A percentile compares a stretch with the other conserved stretches of the same genome.
These are phyloP conservation scores for Drosophila vallismaia DNA, from an alignment of 2,888 invertebrate genomes.

Conservation along the genomic window DNA sequence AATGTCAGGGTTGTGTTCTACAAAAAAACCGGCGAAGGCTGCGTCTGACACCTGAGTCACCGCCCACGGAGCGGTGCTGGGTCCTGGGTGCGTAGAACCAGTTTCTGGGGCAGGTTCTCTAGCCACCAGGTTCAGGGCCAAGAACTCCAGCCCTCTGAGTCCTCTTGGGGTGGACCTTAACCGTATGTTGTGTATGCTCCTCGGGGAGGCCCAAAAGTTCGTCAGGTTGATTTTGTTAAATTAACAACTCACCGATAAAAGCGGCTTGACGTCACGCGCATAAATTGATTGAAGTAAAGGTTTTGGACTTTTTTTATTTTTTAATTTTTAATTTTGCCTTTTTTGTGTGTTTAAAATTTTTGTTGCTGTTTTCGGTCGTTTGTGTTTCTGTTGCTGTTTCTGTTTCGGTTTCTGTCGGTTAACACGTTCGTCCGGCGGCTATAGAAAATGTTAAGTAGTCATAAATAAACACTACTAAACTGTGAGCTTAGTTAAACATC, in stretches of 20 bases:
- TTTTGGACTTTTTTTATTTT: constrained; percentile 15
- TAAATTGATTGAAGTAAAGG: constrained; percentile 56
- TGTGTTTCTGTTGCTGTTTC: constrained; percentile 21
- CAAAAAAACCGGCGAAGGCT: constrained; percentile 48
- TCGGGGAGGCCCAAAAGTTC: constrained; percentile 34
- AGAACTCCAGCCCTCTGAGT: background rate
- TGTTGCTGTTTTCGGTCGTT: constrained; percentile 11
- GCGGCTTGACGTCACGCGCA: constrained; percentile 70
- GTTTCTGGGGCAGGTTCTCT: constrained; percentile 24
- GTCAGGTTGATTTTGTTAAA: constrained; percentile 62
- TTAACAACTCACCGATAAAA: constrained; percentile 54
- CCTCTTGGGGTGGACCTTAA: constrained; percentile 24
- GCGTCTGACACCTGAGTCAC: constrained; percentile 52
- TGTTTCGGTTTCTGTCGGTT: constrained; percentile 48
- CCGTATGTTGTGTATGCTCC: background rate
- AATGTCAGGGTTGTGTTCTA: constrained; percentile 75
- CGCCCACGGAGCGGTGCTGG: background rate
- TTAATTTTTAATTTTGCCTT: constrained; percentile 1
- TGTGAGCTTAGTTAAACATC: constrained; percentile 62
- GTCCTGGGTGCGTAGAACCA: constrained; percentile 22
- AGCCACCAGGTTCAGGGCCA: constrained; percentile 43
- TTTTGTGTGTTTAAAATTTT: constrained; percentile 25
- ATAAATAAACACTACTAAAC: constrained; percentile 73
- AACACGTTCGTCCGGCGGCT: constrained; percentile 64
- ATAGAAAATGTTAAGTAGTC: constrained; percentile 63